Base-by-base conservation (phyloP, 2,888 invertebrate species). In the Baccha elongata region DNA sequence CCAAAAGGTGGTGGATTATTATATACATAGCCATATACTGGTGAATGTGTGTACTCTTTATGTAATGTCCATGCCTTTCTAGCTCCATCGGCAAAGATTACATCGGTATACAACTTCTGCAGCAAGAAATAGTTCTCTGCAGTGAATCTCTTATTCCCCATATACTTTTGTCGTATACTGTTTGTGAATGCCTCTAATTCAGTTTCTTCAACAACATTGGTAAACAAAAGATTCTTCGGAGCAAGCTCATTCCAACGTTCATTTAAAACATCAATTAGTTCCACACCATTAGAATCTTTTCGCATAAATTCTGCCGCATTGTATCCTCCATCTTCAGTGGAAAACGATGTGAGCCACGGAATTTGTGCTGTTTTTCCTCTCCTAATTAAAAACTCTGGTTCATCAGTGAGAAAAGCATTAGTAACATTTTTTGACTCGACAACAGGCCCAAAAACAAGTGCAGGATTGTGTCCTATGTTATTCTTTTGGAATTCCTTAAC, bases 371-470 rank as follows among this genome's bases (percentile, higher is more conserved):
- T 93, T 37, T 92, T 90, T 0, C 94, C 94, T 6, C 92, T 91
- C 72, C 89, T 91, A 1, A 95, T 91, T 0, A 94, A 92, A 29
- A 92, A 91, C 85, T 92, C 92, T 0, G 96, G 96, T 72, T 94
- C 92, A 78, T 94, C 92, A 0, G 92, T 92, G 6, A 96, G 89
- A 89, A 96, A 94, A 0, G 95, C 93, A 19, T 93, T 91, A 11
- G 89, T 85, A 0, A 90, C 88, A 32, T 87, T 86, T 0, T 88
- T 68, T 0, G 92, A 89, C 86, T 96, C 96, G 0, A 93, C 91
- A 0, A 94, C 94, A 0, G 95, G 95, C 0, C 94, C 94, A 88
- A 96, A 96, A 0, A 94, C 94, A 0, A 94, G 93, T 88, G 94
- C 94, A 79, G 95, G 93, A 88, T 93, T 93, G 86, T 94, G 94